These are phyloP conservation scores for Lampropteryx suffumata DNA, from an alignment of 2,888 invertebrate genomes.

Conservation along the genomic window DNA sequence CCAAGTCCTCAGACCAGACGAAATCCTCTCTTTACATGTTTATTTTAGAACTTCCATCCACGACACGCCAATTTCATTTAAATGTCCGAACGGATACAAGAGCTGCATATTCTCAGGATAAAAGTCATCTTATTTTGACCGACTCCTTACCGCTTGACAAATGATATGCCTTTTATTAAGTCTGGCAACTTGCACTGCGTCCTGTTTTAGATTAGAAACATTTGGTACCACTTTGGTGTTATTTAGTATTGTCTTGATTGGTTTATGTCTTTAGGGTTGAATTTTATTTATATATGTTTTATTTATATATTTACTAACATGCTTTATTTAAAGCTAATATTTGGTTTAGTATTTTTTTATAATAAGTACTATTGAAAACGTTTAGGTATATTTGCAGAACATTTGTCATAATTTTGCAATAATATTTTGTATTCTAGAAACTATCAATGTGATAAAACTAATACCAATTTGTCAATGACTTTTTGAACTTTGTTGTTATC, in stretches of 20 bases:
- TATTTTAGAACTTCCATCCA: constrained; percentile 9
- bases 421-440: too few species aligned
- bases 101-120: constrained; percentile 32
- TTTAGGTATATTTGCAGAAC: too few species aligned
- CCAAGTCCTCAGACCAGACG: not conserved
- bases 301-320: too few species aligned
- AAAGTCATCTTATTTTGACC: constrained; percentile 41
- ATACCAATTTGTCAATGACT: too few species aligned
- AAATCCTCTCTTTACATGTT: not conserved
- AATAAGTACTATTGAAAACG: too few species aligned
- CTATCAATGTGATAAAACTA: too few species aligned
- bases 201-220: constrained; percentile 31
- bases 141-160: constrained; percentile 51
- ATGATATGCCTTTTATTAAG: constrained; percentile 37
- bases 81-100: constrained; percentile 23
- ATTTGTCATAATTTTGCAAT: too few species aligned
- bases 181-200: constrained; percentile 25
- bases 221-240: constrained; percentile 35
- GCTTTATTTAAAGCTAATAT: too few species aligned
- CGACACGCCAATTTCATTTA: constrained; percentile 22
- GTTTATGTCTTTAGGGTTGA: constrained; percentile 11
- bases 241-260: constrained; percentile 27
- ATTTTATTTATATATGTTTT: constrained; percentile 5
- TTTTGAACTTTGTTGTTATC: too few species aligned
- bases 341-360: too few species aligned